Evolutionary conservation across 1,140 invertebrate genomes (phyloP), one percentile per base, ranked within the genome.

Genomic region (Plutomurus gul): DNA sequence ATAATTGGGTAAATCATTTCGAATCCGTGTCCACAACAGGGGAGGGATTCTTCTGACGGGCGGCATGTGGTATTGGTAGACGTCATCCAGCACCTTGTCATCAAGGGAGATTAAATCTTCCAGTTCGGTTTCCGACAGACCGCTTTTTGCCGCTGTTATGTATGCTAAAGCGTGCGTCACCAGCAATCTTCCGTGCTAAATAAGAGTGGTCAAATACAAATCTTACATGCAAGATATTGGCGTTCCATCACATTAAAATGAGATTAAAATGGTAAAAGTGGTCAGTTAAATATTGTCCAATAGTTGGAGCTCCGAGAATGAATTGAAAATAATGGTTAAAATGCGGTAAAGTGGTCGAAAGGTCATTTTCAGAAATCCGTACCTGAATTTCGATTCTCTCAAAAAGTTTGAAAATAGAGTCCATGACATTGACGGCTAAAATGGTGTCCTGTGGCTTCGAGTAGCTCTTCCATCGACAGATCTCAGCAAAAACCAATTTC

Each of bases 11-110:
- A 99, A 88, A 88, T 98, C 96, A 84, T 96, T 96, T 33, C 96
- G 89, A 40, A 98, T 97, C 83, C 97, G 89, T 0, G 96, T 99
- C 97, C 97, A 99, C 0, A 99, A 88, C 6, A 99, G 86, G 0
- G 97, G 97, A 3, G 97, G 97, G 74, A 99, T 99, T 75, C 97
- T 89, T 49, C 97, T 88, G 0, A 97, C 96, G 0, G 97, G 97
- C 1, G 97, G 97, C 85, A 99, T 90, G 89, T 99, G 96, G 85
- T 99, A 99, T 85, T 99, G 97, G 85, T 99, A 99, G 0, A 99
- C 96, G 85, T 99, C 97, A 85, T 99, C 97, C 49, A 99, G 86
- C 1, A 96, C 94, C 85, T 93, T 94, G 86, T 99, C 96, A 84
- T 98, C 96, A 60, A 98, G 85, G 0, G 96, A 97, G 80, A 98